phyloP scores from a whole-genome alignment of 2,113 vertebrate species.

The Tonatia bakeri region DNA sequence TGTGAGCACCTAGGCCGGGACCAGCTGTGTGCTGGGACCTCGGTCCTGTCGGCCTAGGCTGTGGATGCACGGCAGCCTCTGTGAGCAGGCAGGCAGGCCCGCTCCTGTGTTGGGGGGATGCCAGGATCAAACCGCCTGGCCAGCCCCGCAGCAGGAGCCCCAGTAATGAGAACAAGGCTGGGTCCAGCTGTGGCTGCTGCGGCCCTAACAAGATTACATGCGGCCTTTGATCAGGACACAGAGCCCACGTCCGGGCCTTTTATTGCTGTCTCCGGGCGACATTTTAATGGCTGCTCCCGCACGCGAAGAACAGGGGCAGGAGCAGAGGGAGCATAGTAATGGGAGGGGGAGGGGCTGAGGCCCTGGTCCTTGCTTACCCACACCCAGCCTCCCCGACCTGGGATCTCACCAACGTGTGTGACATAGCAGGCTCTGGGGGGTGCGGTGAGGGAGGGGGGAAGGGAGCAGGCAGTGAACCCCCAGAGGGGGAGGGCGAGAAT shows the following conservation, averaged over 20 bases:
- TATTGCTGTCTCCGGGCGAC: slow-evolving; percentile 95
- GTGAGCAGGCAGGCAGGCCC: slow-evolving; percentile 59
- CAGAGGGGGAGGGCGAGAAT: background rate
- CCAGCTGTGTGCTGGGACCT: background rate
- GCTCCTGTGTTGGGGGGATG: slow-evolving; percentile 60
- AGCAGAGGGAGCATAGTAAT: slow-evolving; percentile 71
- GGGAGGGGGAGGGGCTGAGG: slow-evolving; percentile 62
- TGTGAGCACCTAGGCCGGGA: background rate
- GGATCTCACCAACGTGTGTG: slow-evolving; percentile 25
- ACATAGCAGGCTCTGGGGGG: background rate
- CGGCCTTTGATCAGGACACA: slow-evolving; percentile 94
- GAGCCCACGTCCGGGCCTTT: slow-evolving; percentile 89
- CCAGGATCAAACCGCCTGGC: slow-evolving; percentile 76
- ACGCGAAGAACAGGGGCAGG: slow-evolving; percentile 74
- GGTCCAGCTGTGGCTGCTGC: slow-evolving; percentile 87
- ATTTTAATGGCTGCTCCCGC: slow-evolving; percentile 90
- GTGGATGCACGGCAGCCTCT: slow-evolving; percentile 12
- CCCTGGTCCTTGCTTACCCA: slow-evolving; percentile 43
- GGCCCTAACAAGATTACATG: slow-evolving; percentile 92
- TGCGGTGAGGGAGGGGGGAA: background rate
- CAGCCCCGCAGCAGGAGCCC: slow-evolving; percentile 82
- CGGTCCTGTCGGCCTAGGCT: background rate
- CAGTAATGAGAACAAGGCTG: slow-evolving; percentile 88
- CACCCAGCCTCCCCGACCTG: background rate
- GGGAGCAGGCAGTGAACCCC: background rate